phyloP scores from a whole-genome alignment of 2,888 invertebrate species.

The Tridacna crocea region DNA sequence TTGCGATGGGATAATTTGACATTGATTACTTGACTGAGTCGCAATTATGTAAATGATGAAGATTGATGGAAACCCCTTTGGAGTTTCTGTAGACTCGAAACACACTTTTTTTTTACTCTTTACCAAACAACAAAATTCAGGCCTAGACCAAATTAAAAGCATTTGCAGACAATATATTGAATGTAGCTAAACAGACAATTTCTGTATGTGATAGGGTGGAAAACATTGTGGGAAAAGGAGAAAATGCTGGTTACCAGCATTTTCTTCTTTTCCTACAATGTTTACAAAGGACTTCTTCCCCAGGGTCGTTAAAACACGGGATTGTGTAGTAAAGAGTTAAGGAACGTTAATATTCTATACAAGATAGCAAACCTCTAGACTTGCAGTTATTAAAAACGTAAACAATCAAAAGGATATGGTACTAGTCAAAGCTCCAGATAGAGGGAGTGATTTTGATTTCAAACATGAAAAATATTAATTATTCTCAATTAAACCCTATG shows the following conservation, averaged over 20 bases:
- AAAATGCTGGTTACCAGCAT: constrained; percentile 1
- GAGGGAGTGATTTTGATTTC: too few species aligned
- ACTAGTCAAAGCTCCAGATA: too few species aligned
- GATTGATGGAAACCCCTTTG: not conserved
- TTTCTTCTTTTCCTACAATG: not conserved
- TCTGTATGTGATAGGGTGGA: not conserved
- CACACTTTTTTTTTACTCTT: not conserved
- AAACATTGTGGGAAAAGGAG: constrained; percentile 8
- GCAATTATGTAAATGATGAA: constrained; percentile 11
- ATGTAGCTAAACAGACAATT: not conserved
- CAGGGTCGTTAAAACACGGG: too few species aligned
- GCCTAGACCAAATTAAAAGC: not conserved
- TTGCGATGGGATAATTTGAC: constrained; percentile 18
- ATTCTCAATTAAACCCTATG: too few species aligned
- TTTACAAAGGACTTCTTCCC: not conserved
- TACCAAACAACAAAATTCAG: not conserved
- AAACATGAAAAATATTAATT: too few species aligned
- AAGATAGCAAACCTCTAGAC: too few species aligned
- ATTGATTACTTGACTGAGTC: constrained; percentile 1
- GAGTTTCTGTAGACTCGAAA: not conserved
- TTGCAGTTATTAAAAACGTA: too few species aligned
- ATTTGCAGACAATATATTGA: not conserved
- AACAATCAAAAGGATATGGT: too few species aligned
- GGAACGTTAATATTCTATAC: too few species aligned
- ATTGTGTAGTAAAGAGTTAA: too few species aligned